A percentile compares a stretch with the other conserved stretches of the same genome.
phyloP scores from a whole-genome alignment of 2,113 vertebrate species.

The Epinephelus moara region DNA sequence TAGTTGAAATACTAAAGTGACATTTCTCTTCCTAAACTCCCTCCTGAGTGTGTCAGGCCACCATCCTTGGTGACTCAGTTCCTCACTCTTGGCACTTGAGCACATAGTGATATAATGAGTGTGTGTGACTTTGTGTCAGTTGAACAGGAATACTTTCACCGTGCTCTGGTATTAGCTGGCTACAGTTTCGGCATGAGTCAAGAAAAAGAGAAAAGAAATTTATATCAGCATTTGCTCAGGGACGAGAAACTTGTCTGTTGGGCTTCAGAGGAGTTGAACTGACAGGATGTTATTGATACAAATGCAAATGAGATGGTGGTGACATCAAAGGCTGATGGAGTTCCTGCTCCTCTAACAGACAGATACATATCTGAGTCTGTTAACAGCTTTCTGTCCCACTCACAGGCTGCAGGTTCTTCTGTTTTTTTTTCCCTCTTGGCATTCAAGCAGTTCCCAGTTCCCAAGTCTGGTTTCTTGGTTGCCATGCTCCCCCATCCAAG shows the following conservation, averaged over 20 bases:
- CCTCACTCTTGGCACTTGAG: conserved; percentile 11
- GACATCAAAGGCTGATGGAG: conserved; percentile 46
- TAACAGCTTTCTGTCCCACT: conserved; percentile 24
- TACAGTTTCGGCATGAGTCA: conserved; percentile 49
- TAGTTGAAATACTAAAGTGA: neutral
- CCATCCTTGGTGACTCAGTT: conserved; percentile 62
- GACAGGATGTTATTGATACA: conserved; percentile 37
- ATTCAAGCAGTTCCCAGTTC: conserved; percentile 57
- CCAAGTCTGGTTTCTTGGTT: conserved; percentile 74
- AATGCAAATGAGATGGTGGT: conserved; percentile 56
- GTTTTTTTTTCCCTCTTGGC: conserved; percentile 21
- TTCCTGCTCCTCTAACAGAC: conserved; percentile 30
- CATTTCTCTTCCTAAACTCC: conserved; percentile 1
- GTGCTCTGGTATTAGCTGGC: neutral
- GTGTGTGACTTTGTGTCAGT: conserved; percentile 46
- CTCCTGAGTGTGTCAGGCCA: conserved; percentile 15
- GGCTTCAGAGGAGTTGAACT: conserved; percentile 4
- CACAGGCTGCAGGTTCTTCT: conserved; percentile 28
- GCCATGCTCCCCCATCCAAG: conserved; percentile 56
- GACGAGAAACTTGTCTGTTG: conserved; percentile 42
- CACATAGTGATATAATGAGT: conserved; percentile 32
- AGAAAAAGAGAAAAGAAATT: neutral
- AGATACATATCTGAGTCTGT: conserved; percentile 32
- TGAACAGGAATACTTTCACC: neutral
- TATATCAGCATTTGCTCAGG: conserved; percentile 10